Evolutionary conservation across 2,888 invertebrate species (phyloP).

Genomic region (Cantharis rustica): DNA sequence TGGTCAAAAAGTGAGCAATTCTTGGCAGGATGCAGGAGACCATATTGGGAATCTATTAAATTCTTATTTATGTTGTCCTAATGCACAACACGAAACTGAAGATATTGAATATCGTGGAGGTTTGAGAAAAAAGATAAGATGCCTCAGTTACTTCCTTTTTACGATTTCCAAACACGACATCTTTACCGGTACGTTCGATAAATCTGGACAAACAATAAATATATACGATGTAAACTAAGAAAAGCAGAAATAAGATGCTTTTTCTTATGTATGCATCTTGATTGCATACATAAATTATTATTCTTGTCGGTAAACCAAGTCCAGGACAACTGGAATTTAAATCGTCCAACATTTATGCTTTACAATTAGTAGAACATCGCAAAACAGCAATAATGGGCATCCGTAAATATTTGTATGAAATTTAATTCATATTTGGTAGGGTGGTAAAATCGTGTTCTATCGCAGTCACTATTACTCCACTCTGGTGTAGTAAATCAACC

Average conservation of each 20-base stretch:
- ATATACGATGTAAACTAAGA: conserved; percentile 36
- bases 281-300: conserved; percentile 31
- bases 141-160: background rate
- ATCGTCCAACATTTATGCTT: background rate
- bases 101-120: background rate
- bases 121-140: background rate
- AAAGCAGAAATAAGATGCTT: conserved; percentile 47
- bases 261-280: conserved; percentile 27
- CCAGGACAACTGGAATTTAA: background rate
- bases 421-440: conserved; percentile 14
- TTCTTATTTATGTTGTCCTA: background rate
- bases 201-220: conserved; percentile 8
- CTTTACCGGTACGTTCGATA: background rate
- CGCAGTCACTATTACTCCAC: conserved; percentile 28
- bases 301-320: conserved; percentile 13
- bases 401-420: conserved; percentile 11
- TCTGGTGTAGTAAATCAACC: conserved; percentile 35
- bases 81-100: background rate
- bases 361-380: conserved; percentile 11
- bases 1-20: background rate
- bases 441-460: conserved; percentile 34
- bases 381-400: conserved; percentile 42
- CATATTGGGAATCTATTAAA: background rate
- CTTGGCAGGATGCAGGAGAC: background rate
- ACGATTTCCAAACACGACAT: conserved; percentile 15